phyloP scores from a whole-genome alignment of 2,888 invertebrate species.

The Vannuccia rotundouncinata region DNA sequence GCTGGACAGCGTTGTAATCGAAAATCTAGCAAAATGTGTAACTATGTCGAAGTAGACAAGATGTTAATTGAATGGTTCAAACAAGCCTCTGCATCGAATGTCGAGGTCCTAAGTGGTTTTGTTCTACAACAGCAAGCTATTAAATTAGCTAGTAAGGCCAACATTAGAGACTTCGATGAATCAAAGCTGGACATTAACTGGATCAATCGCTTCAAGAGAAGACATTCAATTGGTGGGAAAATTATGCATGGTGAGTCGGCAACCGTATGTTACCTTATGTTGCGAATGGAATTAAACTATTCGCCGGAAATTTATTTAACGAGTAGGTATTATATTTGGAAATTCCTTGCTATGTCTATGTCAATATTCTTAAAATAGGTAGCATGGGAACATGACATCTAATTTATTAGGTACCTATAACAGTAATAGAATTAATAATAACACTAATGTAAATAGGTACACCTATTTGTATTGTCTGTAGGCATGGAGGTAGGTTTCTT shows the following conservation, averaged over 20 bases:
- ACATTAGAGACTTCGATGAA: neutral
- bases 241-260: neutral
- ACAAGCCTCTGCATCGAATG: neutral
- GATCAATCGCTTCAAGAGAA: neutral
- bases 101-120: neutral
- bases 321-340: too few species aligned
- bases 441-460: too few species aligned
- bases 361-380: too few species aligned
- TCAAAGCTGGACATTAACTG: conserved; percentile 3
- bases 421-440: too few species aligned
- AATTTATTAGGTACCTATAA: too few species aligned
- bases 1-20: neutral
- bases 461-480: too few species aligned
- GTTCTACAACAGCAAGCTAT: conserved; percentile 8
- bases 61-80: neutral
- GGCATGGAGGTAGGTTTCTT: too few species aligned
- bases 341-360: too few species aligned
- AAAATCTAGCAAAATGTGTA: neutral
- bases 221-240: neutral
- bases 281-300: too few species aligned
- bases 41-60: neutral
- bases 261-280: too few species aligned
- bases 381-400: too few species aligned
- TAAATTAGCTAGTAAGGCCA: neutral
- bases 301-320: too few species aligned